phyloP scores from a whole-genome alignment of 2,888 invertebrate genomes.

The Pseudeuparius sepicola region DNA sequence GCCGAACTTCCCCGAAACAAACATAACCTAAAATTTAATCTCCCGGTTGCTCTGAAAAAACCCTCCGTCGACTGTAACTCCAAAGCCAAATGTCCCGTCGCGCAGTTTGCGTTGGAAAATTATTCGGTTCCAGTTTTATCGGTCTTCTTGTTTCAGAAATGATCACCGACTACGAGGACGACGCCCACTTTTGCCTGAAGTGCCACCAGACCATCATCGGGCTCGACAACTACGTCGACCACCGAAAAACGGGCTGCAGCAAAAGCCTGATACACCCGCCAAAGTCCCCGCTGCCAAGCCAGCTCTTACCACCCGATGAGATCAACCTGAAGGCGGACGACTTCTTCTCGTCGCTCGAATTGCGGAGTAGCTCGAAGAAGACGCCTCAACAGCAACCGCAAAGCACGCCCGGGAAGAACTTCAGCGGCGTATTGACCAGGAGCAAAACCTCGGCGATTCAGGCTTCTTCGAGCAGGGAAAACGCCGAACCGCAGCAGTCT shows the following conservation, averaged over 20 bases:
- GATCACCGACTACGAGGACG: slow-evolving; percentile 64
- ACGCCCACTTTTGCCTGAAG: slow-evolving; percentile 80
- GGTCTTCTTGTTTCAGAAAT: slow-evolving; percentile 33
- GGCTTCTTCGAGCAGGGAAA: slow-evolving; percentile 25
- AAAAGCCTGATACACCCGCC: slow-evolving; percentile 32
- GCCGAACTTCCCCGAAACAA: too few species aligned
- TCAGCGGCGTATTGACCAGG: slow-evolving; percentile 39
- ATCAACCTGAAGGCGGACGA: slow-evolving; percentile 69
- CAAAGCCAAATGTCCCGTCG: too few species aligned
- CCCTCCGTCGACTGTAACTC: too few species aligned
- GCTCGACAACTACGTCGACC: slow-evolving; percentile 76
- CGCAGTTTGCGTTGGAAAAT: too few species aligned
- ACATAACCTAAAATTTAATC: too few species aligned
- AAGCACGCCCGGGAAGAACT: slow-evolving; percentile 11
- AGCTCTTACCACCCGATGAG: slow-evolving; percentile 38
- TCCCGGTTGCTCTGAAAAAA: too few species aligned
- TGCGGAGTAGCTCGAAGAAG: slow-evolving; percentile 63
- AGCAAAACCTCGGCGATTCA: slow-evolving; percentile 39
- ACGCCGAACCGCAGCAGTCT: slow-evolving; percentile 28
- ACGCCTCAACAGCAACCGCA: too few species aligned
- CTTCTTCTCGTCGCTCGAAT: slow-evolving; percentile 74
- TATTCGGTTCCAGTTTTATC: too few species aligned
- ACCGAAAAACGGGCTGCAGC: slow-evolving; percentile 64
- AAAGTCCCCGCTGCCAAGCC: slow-evolving; percentile 33
- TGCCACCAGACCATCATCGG: slow-evolving; percentile 76